These are phyloP conservation scores for Cosmopolites sordidus DNA, from an alignment of 2,888 invertebrate species.

Conservation along the genomic window DNA sequence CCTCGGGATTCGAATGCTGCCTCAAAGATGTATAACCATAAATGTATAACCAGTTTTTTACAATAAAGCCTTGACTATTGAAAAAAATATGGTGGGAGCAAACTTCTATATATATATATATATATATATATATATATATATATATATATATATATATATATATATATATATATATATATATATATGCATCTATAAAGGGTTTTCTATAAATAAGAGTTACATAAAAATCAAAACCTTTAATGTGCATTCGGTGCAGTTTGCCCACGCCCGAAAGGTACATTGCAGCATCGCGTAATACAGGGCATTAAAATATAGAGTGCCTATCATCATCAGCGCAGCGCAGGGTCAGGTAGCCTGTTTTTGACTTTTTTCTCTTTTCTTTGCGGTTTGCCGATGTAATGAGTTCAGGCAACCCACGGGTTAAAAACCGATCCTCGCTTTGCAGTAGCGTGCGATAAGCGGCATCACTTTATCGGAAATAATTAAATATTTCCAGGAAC, in stretches of 20 bases:
- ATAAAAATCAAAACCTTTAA: too few species aligned
- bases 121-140: too few species aligned
- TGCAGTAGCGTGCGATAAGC: not conserved
- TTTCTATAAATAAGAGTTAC: too few species aligned
- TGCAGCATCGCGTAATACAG: slow-evolving; percentile 13
- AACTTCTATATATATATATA: too few species aligned
- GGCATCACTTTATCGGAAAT: not conserved
- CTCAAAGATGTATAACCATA: too few species aligned
- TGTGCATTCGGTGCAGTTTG: slow-evolving; percentile 14
- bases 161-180: too few species aligned
- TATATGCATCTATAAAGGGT: too few species aligned
- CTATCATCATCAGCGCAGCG: slow-evolving; percentile 14
- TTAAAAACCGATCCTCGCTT: slow-evolving; percentile 5
- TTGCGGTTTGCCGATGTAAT: slow-evolving; percentile 17
- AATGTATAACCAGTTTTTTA: too few species aligned
- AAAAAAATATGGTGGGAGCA: too few species aligned
- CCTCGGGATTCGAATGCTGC: too few species aligned
- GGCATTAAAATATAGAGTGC: slow-evolving; percentile 21
- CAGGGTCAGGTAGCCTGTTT: slow-evolving; percentile 17
- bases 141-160: too few species aligned
- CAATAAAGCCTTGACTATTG: too few species aligned
- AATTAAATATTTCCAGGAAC: slow-evolving; percentile 1
- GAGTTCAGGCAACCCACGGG: slow-evolving; percentile 9
- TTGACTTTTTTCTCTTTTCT: slow-evolving; percentile 10
- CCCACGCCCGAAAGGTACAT: slow-evolving; percentile 2